Evolutionary conservation across 2,113 vertebrate species (phyloP).

Genomic region (Alouatta palliata): DNA sequence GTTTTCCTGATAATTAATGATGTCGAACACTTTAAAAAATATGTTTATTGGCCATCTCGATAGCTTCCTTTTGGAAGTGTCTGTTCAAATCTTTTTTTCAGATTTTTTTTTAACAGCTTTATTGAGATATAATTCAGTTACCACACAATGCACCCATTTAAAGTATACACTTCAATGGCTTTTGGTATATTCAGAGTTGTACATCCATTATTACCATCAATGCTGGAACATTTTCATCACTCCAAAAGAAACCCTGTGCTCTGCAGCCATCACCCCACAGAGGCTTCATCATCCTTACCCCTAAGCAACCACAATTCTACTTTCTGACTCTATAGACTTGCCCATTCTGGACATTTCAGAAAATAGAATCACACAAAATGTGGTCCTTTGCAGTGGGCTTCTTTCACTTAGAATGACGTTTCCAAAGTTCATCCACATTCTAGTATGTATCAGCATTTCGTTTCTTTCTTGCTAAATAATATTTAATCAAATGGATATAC

Average conservation of each 20-base stretch:
- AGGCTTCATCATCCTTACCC: background rate
- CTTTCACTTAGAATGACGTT: background rate
- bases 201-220: background rate
- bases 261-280: background rate
- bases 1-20: background rate
- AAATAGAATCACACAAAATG: background rate
- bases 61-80: background rate
- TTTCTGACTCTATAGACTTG: background rate
- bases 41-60: background rate
- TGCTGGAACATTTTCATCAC: background rate
- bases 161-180: background rate
- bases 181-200: background rate
- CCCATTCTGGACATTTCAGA: background rate
- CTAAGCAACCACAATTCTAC: background rate
- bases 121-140: background rate
- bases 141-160: background rate
- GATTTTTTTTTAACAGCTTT: background rate
- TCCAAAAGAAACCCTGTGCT: background rate
- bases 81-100: background rate
- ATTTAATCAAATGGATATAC: background rate
- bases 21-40: background rate
- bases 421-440: background rate
- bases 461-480: background rate
- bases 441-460: background rate
- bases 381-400: background rate